Evolutionary conservation across 2,797 vertebrate genomes (phyloP), one percentile per base, ranked within the genome.

Genomic region (Darevskia nairensis): DNA sequence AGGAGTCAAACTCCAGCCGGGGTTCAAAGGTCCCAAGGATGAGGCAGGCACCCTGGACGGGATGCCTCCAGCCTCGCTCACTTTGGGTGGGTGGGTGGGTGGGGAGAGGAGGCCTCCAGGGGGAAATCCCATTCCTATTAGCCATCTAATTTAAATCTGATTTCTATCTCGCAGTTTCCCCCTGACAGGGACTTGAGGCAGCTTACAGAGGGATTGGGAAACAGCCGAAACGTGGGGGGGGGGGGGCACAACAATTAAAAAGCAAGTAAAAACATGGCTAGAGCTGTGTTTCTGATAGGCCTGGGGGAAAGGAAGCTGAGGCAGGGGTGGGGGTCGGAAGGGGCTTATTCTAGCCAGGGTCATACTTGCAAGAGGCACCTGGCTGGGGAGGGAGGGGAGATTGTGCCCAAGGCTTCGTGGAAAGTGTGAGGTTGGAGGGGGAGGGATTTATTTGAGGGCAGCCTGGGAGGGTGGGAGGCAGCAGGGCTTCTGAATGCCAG

Each of bases 1-100:
- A 35, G 35, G 77, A 88, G 90, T 74, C 90, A 91, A 91, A 91
- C 72, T 91, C 88, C 90, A 87, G 84, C 25, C 3, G 1, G 29
- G 82, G 75, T 5, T 32, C 69, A 82, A 25, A 69, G 55, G 87
- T 77, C 3, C 32, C 11, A 6, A 5, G 8, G 3, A 35, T 59
- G 61, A 46, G 1, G 2, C 4, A 1, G 23, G 5, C 23, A 3
- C 1, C 1, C 3, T 29, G 17, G 27, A 13, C 19, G 8, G 25
- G 23, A 19, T 6, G 75, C 25, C 1, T 41, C 41, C 1, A 17
- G n/a, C 3, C 8, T 17, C 21, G 19, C 19, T 35, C 35, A 2
- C 35, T 35, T 35, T n/a, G n/a, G n/a, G n/a, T n/a, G n/a, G n/a
- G n/a, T 35, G 35, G 35, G 35, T 35, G 25, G 66, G 23, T 2